A percentile compares a stretch with the other conserved stretches of the same genome.
These are phyloP conservation scores for Megalonaias nervosa DNA, from an alignment of 1,140 invertebrate genomes.

Conservation along the genomic window DNA sequence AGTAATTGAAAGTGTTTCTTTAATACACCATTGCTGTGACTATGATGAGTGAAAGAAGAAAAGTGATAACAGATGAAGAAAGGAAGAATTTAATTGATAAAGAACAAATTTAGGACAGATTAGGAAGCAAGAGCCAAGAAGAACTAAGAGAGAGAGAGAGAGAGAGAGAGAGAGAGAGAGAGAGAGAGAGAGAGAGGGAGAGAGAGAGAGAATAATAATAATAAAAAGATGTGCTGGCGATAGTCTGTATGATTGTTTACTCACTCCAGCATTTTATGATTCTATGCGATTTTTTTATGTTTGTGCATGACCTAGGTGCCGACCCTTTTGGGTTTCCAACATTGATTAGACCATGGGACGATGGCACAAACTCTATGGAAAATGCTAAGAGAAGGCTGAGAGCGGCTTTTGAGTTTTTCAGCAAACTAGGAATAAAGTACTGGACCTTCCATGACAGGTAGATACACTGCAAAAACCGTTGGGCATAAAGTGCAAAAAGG, in stretches of 20 bases:
- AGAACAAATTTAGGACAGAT: not conserved
- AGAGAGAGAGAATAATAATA: not conserved
- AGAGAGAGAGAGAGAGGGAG: slow-evolving; percentile 3
- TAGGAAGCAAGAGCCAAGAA: not conserved
- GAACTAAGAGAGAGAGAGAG: not conserved
- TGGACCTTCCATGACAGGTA: slow-evolving; percentile 78
- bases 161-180: not conserved
- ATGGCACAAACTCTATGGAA: slow-evolving; percentile 74
- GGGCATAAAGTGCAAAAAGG: no score
- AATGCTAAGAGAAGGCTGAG: slow-evolving; percentile 77
- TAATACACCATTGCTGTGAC: no score
- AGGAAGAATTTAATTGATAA: not conserved
- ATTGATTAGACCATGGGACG: slow-evolving; percentile 75
- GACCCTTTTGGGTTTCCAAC: slow-evolving; percentile 74
- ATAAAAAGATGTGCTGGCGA: no score
- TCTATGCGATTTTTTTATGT: no score
- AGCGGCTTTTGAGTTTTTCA: slow-evolving; percentile 78
- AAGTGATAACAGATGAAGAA: not conserved
- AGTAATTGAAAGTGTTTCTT: no score
- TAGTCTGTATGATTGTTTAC: no score
- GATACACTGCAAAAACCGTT: not conserved
- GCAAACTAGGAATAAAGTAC: slow-evolving; percentile 77
- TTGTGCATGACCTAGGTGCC: slow-evolving; percentile 64
- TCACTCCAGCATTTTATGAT: no score
- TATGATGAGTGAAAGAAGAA: not conserved